A percentile compares a stretch with the other conserved stretches of the same genome.
phyloP scores from a whole-genome alignment of 2,113 vertebrate genomes.

The Callionymus lyra region DNA sequence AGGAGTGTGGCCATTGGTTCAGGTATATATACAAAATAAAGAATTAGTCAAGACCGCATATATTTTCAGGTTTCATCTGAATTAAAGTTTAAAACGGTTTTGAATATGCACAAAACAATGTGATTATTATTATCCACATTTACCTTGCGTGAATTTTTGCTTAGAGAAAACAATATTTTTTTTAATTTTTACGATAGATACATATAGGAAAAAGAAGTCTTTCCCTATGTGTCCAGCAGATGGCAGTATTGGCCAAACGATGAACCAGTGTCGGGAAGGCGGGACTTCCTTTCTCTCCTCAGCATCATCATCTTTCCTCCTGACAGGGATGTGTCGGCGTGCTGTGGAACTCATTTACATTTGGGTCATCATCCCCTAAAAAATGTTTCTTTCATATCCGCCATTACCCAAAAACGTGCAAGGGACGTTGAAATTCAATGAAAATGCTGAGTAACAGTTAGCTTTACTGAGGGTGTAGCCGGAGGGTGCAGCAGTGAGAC shows the following conservation, averaged over 20 bases:
- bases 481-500: slow-evolving; percentile 59
- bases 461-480: slow-evolving; percentile 27
- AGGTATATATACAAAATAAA: too few relatives aligned
- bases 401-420: slow-evolving; percentile 2
- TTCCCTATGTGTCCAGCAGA: slow-evolving; percentile 36
- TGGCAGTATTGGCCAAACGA: slow-evolving; percentile 29
- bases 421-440: neutral
- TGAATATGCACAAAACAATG: too few relatives aligned
- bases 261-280: slow-evolving; percentile 24
- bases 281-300: slow-evolving; percentile 36
- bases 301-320: slow-evolving; percentile 21
- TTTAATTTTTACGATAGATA: too few relatives aligned
- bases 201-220: too few relatives aligned
- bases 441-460: slow-evolving; percentile 5
- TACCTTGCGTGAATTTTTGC: too few relatives aligned
- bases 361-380: slow-evolving; percentile 6
- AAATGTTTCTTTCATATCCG: slow-evolving; percentile 16
- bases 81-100: too few relatives aligned
- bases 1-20: too few relatives aligned
- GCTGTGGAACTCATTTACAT: slow-evolving; percentile 39
- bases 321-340: slow-evolving; percentile 34
- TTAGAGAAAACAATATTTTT: too few relatives aligned
- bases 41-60: too few relatives aligned
- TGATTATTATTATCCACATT: too few relatives aligned
- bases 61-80: too few relatives aligned